Conservation (phyloP, 2,113 vertebrate genomes). For the Scomber scombrus region DNA sequence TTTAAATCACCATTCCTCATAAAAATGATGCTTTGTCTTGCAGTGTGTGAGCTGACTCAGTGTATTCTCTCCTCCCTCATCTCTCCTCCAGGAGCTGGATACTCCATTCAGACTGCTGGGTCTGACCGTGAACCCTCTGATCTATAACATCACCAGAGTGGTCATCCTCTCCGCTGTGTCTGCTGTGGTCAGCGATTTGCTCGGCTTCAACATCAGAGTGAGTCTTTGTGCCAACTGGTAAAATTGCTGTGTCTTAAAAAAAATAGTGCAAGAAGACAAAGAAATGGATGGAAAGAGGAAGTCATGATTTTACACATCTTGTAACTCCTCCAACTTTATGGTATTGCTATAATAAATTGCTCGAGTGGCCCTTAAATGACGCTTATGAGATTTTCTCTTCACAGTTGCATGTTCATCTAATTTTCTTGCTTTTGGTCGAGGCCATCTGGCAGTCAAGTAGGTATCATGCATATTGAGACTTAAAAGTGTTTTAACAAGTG, state of each 20-base stretch:
- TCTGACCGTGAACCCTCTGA: slow-evolving; percentile 95
- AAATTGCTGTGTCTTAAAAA: background rate
- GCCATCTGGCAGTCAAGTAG: background rate
- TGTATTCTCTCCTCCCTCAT: background rate
- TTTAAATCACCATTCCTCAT: no score
- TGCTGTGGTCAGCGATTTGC: slow-evolving; percentile 95
- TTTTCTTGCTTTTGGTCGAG: background rate
- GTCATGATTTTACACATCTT: background rate
- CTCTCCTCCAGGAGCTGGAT: slow-evolving; percentile 90
- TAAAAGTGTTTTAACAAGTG: background rate
- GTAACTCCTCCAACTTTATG: background rate
- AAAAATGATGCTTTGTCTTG: background rate
- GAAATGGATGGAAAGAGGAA: background rate
- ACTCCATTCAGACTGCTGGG: slow-evolving; percentile 95
- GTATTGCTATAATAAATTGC: background rate
- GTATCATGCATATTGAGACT: background rate
- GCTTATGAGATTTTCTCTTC: background rate
- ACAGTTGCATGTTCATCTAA: background rate
- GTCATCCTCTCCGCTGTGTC: slow-evolving; percentile 98
- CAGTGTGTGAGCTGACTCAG: background rate
- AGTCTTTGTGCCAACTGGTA: slow-evolving; percentile 66
- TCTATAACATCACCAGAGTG: slow-evolving; percentile 97
- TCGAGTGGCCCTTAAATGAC: background rate
- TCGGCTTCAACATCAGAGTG: slow-evolving; percentile 98
- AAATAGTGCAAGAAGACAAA: background rate